Percentiles rank a stretch among this genome's conserved stretches.
Evolutionary conservation across 2,888 invertebrate genomes (phyloP).

Genomic region (Amphimallon solstitiale): DNA sequence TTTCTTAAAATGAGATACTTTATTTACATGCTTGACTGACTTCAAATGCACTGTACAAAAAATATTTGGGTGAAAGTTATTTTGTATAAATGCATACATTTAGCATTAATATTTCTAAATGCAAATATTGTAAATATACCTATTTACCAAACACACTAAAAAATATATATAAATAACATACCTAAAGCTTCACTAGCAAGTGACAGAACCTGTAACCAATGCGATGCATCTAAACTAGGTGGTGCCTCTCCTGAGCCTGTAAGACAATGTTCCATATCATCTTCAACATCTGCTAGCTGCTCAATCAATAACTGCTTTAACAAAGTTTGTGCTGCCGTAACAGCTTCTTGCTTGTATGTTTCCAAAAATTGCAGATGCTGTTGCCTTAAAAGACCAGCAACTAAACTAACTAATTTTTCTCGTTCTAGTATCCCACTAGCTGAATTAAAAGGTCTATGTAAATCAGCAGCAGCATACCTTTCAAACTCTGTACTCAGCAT

Average conservation of each 20-base stretch:
- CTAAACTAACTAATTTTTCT: conserved; percentile 73
- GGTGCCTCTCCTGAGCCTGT: conserved; percentile 65
- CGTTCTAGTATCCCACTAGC: conserved; percentile 75
- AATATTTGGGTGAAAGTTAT: too few species aligned
- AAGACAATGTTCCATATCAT: conserved; percentile 67
- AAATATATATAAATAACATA: conserved; percentile 42
- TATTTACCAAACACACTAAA: not conserved
- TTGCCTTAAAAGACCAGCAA: conserved; percentile 89
- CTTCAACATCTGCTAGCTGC: conserved; percentile 70
- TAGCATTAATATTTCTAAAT: not conserved
- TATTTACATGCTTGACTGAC: too few species aligned
- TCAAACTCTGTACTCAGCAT: conserved; percentile 97
- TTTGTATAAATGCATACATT: too few species aligned
- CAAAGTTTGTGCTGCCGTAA: conserved; percentile 86
- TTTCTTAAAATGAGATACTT: too few species aligned
- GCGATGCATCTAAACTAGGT: conserved; percentile 58
- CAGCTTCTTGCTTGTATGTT: conserved; percentile 87
- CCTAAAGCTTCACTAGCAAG: conserved; percentile 59
- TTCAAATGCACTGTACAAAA: too few species aligned
- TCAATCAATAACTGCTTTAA: conserved; percentile 91
- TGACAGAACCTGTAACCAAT: conserved; percentile 60
- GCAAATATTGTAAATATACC: not conserved
- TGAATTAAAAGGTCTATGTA: conserved; percentile 81
- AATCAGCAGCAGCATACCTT: conserved; percentile 86
- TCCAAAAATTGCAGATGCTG: conserved; percentile 90